Evolutionary conservation across 2,113 vertebrate species (phyloP), one percentile per base, ranked within the genome.

Genomic region (Rhombomys opimus): DNA sequence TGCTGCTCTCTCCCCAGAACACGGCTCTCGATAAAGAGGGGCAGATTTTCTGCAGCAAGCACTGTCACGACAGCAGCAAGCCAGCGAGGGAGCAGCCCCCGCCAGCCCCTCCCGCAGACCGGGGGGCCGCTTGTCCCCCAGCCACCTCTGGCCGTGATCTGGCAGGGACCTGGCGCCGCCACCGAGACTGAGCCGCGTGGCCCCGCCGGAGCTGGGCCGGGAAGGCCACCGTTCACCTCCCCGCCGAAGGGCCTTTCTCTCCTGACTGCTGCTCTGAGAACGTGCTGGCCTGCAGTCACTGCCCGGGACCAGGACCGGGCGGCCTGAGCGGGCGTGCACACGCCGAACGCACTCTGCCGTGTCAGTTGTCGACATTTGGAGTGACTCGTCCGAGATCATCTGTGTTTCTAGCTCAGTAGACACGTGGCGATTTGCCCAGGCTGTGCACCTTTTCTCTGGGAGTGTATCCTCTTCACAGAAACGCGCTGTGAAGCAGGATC

Each of bases 21-120:
- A 99, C 99, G 97, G 99, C 99, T 98, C 99, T 99, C 98, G 99
- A 99, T 99, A 99, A 99, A 98, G 99, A 99, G 98, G 99, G 97
- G 38, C 99, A 99, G 97, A 99, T 99, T 93, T 99, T 99, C 97
- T 98, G 99, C 98, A 91, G 98, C 97, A 99, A 98, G 92, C 98
- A 92, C 80, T 93, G 97, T 91, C 98, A 97, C 38, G 98, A 98
- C 80, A 94, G 97, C 96, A 94, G 89, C 87, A 92, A 96, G 50
- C 94, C 95, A 63, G 97, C 95, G 72, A 77, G 3, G 94, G 98
- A 98, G 96, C 98, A 94, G 63, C 94, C 77, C 86, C 91, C 95
- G 73, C 95, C 97, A 68, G 85, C 89, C 67, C 75, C 96, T 93
- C 98, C 97, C 92, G 84, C 97, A n/a, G 94, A 97, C 88, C 94